Evolutionary conservation across 1,140 invertebrate species (phyloP).

Genomic region (Nymphalis io): DNA sequence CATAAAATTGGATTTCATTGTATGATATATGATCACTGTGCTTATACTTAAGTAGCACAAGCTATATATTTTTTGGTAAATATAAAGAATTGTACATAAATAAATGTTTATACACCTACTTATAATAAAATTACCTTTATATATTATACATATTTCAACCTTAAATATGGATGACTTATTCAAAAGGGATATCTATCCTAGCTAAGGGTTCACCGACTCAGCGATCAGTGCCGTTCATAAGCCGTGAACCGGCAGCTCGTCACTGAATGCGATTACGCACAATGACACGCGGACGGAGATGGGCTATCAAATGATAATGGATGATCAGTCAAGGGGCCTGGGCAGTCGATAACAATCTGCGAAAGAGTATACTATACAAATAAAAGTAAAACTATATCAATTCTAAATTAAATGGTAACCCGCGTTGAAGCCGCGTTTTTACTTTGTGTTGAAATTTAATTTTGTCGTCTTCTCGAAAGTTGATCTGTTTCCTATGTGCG

Average conservation of each 20-base stretch:
- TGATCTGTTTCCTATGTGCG: not conserved
- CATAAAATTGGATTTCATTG: too few species aligned
- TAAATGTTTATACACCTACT: not conserved
- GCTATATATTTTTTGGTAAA: too few species aligned
- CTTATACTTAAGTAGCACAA: too few species aligned
- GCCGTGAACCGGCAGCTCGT: slow-evolving; percentile 50
- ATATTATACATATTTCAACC: not conserved
- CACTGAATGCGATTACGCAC: slow-evolving; percentile 60
- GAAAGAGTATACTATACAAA: slow-evolving; percentile 42
- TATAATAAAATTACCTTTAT: not conserved
- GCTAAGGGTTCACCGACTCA: slow-evolving; percentile 51
- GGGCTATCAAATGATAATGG: slow-evolving; percentile 74
- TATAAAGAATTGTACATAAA: too few species aligned
- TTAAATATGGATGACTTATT: slow-evolving; percentile 5
- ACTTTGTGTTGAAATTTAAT: not conserved
- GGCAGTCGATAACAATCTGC: slow-evolving; percentile 61
- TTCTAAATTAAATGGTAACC: not conserved
- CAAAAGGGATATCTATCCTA: slow-evolving; percentile 20
- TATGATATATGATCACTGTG: too few species aligned
- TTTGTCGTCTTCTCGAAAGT: not conserved
- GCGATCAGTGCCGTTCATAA: slow-evolving; percentile 41
- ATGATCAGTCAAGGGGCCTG: slow-evolving; percentile 66
- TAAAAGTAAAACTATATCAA: slow-evolving; percentile 6
- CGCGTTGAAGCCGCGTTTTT: not conserved
- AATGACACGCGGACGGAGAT: slow-evolving; percentile 73